Conservation (phyloP, 2,113 vertebrate species). For the Gallinago undulata region DNA sequence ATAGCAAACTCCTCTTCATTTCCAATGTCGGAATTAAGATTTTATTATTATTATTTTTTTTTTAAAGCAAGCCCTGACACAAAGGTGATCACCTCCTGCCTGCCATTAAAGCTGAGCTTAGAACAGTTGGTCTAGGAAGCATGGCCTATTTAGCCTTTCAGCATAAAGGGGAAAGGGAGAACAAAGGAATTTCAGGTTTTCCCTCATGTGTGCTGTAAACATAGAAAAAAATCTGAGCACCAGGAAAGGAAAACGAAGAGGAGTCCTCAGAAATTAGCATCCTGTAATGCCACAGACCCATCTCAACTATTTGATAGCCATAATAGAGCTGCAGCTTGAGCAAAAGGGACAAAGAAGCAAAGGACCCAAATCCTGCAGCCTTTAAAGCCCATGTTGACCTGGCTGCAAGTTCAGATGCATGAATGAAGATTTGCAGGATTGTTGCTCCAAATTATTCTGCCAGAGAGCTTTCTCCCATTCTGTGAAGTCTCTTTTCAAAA, state of each 20-base stretch:
- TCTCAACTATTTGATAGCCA: not conserved
- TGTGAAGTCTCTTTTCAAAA: not conserved
- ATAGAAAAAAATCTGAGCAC: not conserved
- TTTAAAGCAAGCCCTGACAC: constrained; percentile 24
- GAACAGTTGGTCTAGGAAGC: not conserved
- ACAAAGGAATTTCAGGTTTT: constrained; percentile 38
- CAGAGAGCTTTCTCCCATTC: not conserved
- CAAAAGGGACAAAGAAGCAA: not conserved
- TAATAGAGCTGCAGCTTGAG: not conserved
- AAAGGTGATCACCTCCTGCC: not conserved
- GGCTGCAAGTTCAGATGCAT: not conserved
- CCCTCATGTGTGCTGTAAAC: not conserved
- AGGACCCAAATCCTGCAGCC: not conserved
- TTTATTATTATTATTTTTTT: constrained; percentile 15
- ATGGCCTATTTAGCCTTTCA: constrained; percentile 14
- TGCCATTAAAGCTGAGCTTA: not conserved
- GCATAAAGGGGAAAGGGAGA: not conserved
- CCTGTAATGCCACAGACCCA: not conserved
- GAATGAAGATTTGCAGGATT: not conserved
- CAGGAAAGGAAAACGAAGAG: not conserved
- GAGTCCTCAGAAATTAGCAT: not conserved
- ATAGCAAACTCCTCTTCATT: constrained; percentile 60
- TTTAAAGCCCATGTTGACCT: not conserved
- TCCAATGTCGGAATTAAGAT: constrained; percentile 60
- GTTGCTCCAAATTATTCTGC: not conserved